These are phyloP conservation scores for Malurus cyaneus DNA, from an alignment of 2,113 vertebrate species.

Conservation along the genomic window DNA sequence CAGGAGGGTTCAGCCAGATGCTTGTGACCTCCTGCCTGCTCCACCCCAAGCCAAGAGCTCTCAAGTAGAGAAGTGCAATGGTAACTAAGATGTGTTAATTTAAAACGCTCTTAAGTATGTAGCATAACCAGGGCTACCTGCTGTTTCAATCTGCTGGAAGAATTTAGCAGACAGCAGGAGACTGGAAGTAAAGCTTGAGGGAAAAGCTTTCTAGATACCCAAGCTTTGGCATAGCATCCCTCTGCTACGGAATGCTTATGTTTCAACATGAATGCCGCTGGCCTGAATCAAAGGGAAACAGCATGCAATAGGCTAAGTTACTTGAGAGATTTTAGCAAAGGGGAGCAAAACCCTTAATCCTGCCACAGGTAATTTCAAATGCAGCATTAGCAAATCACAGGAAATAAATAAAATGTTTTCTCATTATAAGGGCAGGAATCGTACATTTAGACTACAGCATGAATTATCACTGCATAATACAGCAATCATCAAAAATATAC, in stretches of 20 bases:
- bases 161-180: constrained; percentile 60
- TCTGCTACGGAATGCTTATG: neutral
- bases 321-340: constrained; percentile 12
- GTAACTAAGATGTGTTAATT: constrained; percentile 64
- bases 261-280: constrained; percentile 21
- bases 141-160: constrained; percentile 66
- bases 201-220: constrained; percentile 38
- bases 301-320: neutral
- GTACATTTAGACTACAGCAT: constrained; percentile 19
- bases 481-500: constrained; percentile 14
- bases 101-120: constrained; percentile 60
- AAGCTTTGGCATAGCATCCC: constrained; percentile 26
- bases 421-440: neutral
- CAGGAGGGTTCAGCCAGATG: neutral
- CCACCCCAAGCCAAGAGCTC: neutral
- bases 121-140: constrained; percentile 57
- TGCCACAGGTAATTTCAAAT: neutral
- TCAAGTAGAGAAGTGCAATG: neutral
- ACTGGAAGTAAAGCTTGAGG: constrained; percentile 50
- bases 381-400: neutral
- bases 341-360: constrained; percentile 21
- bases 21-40: neutral
- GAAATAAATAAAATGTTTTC: constrained; percentile 11
- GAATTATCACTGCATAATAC: constrained; percentile 56
- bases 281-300: constrained; percentile 28